Percentiles rank a stretch among this genome's conserved stretches.
These are phyloP conservation scores for Cacatua alba DNA, from an alignment of 2,113 vertebrate genomes.

Conservation along the genomic window DNA sequence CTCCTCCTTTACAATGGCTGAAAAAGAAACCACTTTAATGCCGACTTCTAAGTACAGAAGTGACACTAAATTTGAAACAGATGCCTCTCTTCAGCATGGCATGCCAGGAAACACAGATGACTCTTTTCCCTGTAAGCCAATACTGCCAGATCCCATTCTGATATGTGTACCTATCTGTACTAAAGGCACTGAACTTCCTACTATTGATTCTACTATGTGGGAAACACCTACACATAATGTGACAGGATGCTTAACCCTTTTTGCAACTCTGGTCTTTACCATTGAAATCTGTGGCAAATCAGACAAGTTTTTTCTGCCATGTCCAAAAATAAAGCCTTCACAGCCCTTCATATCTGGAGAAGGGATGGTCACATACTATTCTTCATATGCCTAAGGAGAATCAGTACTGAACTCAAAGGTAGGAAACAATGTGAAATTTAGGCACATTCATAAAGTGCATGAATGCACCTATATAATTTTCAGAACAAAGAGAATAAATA, in stretches of 20 bases:
- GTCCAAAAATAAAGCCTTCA: neutral
- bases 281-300: neutral
- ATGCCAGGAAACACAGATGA: neutral
- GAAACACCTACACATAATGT: neutral
- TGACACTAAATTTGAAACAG: neutral
- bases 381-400: neutral
- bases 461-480: neutral
- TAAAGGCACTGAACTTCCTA: neutral
- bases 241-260: neutral
- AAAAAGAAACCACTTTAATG: neutral
- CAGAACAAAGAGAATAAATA: neutral
- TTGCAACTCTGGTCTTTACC: neutral
- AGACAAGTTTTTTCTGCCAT: neutral
- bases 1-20: neutral
- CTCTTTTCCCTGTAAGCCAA: neutral
- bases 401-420: neutral
- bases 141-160: neutral
- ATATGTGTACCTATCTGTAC: neutral
- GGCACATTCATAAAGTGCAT: neutral
- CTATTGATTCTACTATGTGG: neutral
- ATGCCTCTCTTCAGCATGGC: neutral
- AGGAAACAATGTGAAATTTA: neutral
- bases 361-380: neutral
- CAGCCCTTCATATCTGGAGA: neutral
- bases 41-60: neutral